Evolutionary conservation across 2,888 invertebrate species (phyloP), one percentile per base, ranked within the genome.

Genomic region (Drosophila peninsularis): DNA sequence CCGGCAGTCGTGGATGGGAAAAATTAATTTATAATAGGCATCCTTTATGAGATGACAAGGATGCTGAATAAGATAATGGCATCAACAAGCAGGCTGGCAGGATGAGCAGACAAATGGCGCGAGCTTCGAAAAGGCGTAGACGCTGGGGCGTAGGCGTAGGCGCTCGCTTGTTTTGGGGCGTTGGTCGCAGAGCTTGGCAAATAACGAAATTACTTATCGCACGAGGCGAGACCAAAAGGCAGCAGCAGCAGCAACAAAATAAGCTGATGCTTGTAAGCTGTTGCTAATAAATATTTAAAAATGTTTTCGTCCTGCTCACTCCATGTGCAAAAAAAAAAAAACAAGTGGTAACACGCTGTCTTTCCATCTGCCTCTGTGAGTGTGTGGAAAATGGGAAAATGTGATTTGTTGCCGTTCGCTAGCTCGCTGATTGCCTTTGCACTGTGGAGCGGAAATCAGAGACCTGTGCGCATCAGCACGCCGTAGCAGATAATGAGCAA

Each of bases 11-110:
- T 73, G 80, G 82, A 78, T 81, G 87, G 81, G 77, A 87, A 75
- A 89, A 86, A 86, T 89, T 86, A 86, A 86, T 86, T 86, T 86
- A 89, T 86, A 86, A 86, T 86, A 86, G 89, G 86, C 89, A 89
- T 86, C 86, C 86, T 86, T 86, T 89, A 86, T 75, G 80, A 89
- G 89, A 89, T 89, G 86, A 86, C 86, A 86, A 89, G 86, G 85
- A 82, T 78, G 89, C 86, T 80, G 86, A 89, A 80, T 87, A 84
- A 86, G 86, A 86, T 86, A 86, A 86, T 89, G 89, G 88, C 86
- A 86, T 86, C 89, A 88, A 88, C 88, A 82, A 79, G 83, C 78
- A 68, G 66, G 67, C 67, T 68, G 69, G 49, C 62, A 54, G 65
- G 57, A 68, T 62, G 66, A 66, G 68, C 68, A 78, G 80, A 76